A percentile compares a stretch with the other conserved stretches of the same genome.
Conservation (phyloP, 2,888 invertebrate genomes). For the Malthinus flaveolus region DNA sequence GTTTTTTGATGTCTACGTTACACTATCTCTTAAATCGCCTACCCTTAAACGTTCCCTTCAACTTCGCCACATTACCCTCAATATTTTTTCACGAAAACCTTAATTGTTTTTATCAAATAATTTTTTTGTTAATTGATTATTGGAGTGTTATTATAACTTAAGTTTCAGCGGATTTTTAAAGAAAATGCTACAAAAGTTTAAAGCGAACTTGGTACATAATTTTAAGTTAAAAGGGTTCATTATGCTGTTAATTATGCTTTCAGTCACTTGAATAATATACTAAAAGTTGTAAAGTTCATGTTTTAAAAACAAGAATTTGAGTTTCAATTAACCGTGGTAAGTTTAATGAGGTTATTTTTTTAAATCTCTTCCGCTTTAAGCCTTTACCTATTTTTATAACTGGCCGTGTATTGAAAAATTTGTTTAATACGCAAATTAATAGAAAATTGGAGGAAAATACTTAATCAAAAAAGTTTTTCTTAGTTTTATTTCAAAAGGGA, state of each 20-base stretch:
- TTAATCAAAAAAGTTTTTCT: no score
- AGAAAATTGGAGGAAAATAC: no score
- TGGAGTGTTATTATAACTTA: no score
- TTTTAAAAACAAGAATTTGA: constrained; percentile 1
- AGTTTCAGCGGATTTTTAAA: no score
- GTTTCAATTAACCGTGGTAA: constrained; percentile 2
- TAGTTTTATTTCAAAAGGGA: no score
- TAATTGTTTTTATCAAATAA: constrained; percentile 4
- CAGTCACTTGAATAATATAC: not conserved
- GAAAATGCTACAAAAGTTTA: no score
- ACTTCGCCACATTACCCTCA: not conserved
- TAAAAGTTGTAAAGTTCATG: constrained; percentile 1
- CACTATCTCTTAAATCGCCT: constrained; percentile 13
- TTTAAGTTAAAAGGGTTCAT: not conserved
- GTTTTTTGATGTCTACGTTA: constrained; percentile 31
- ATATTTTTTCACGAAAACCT: not conserved
- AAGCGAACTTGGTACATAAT: no score
- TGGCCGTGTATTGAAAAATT: no score
- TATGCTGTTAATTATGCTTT: constrained; percentile 6
- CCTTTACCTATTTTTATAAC: no score
- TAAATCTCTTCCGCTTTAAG: not conserved
- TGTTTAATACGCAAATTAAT: no score
- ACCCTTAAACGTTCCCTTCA: not conserved
- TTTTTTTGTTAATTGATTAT: not conserved
- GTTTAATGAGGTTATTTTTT: not conserved